A percentile compares a stretch with the other conserved stretches of the same genome.
phyloP scores from a whole-genome alignment of 2,113 vertebrate species.

The Heterotilapia buettikoferi region DNA sequence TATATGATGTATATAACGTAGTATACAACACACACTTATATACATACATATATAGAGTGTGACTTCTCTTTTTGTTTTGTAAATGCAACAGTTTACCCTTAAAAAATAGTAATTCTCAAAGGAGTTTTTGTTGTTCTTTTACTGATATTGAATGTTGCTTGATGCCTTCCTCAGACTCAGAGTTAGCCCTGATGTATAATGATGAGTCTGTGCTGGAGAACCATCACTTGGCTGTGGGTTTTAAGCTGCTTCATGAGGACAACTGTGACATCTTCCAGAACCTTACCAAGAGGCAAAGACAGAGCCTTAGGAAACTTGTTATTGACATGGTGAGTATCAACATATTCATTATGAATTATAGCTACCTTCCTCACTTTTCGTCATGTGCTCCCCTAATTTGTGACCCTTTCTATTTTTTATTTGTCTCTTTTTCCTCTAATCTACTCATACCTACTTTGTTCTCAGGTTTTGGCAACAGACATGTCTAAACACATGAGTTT shows the following conservation, averaged over 20 bases:
- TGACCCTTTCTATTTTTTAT: not conserved
- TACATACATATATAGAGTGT: not conserved
- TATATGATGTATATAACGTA: not conserved
- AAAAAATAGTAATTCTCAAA: not conserved
- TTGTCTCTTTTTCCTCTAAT: not conserved
- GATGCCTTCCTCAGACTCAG: slow-evolving; percentile 76
- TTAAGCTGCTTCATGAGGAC: slow-evolving; percentile 90
- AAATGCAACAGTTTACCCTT: not conserved
- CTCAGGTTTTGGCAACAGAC: slow-evolving; percentile 89
- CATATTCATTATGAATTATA: not conserved
- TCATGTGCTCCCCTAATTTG: not conserved
- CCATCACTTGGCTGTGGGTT: slow-evolving; percentile 91
- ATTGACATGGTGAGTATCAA: slow-evolving; percentile 84
- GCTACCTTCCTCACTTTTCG: not conserved
- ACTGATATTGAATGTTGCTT: not conserved
- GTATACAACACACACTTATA: not conserved
- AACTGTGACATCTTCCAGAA: slow-evolving; percentile 97
- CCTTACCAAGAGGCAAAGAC: slow-evolving; percentile 85
- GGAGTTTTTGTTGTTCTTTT: not conserved
- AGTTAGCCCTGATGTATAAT: slow-evolving; percentile 94
- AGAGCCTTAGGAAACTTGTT: slow-evolving; percentile 89
- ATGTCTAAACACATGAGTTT: slow-evolving; percentile 98
- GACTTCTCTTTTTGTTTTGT: not conserved
- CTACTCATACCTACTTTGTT: not conserved
- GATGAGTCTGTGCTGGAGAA: slow-evolving; percentile 94